Conservation (phyloP, 2,888 invertebrate genomes). For the Tipula vernalis region DNA sequence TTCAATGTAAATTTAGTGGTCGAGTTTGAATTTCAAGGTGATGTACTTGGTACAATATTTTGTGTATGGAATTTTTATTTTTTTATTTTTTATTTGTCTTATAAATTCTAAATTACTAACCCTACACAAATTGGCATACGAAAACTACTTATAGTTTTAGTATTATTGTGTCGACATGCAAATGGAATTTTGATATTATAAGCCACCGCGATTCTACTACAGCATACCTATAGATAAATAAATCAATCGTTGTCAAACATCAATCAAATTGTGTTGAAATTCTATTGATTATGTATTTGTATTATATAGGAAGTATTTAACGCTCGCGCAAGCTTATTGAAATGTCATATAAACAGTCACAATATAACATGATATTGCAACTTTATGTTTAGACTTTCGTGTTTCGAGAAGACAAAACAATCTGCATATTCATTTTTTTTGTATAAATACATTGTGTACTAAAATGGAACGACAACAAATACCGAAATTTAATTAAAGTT, state of each 20-base stretch:
- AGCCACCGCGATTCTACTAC: not conserved
- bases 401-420: not conserved
- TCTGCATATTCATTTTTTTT: not conserved
- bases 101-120: not conserved
- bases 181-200: not conserved
- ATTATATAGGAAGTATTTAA: not conserved
- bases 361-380: not conserved
- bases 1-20: not conserved
- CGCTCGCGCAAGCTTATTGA: not conserved
- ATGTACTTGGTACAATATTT: not conserved
- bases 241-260: not conserved
- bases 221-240: not conserved
- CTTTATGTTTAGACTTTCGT: not conserved
- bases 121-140: not conserved
- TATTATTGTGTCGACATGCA: not conserved
- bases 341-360: not conserved
- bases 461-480: not conserved
- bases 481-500: not conserved
- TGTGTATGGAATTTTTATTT: not conserved
- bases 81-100: not conserved
- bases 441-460: not conserved
- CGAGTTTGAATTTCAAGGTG: not conserved
- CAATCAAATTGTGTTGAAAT: not conserved
- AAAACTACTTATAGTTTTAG: not conserved
- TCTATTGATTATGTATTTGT: not conserved